phyloP scores from a whole-genome alignment of 1,140 invertebrate genomes.

The Ostrea edulis region DNA sequence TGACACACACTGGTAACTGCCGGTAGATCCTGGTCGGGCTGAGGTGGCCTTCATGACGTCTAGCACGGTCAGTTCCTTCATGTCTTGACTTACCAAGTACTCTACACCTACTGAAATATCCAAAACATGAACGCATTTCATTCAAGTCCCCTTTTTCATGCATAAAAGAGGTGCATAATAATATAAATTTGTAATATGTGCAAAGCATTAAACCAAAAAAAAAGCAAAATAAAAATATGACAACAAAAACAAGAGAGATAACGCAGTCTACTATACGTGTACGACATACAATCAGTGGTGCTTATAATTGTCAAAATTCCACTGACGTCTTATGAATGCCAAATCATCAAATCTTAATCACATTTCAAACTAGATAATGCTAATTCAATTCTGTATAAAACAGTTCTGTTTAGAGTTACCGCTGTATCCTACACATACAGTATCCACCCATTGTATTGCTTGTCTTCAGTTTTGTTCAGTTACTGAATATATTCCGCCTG shows the following conservation, averaged over 20 bases:
- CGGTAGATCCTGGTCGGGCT: not conserved
- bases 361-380: too few species aligned
- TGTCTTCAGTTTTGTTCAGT: too few species aligned
- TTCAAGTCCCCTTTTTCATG: constrained; percentile 23
- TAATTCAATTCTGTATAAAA: too few species aligned
- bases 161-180: constrained; percentile 27
- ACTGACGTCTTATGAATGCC: too few species aligned
- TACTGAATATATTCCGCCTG: too few species aligned
- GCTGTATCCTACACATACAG: too few species aligned
- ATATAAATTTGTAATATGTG: not conserved
- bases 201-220: not conserved
- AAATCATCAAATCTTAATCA: too few species aligned
- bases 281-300: too few species aligned
- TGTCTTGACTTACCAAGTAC: constrained; percentile 10
- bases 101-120: constrained; percentile 35
- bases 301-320: too few species aligned
- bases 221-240: not conserved
- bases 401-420: too few species aligned
- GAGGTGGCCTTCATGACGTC: not conserved
- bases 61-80: not conserved
- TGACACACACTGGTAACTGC: constrained; percentile 23
- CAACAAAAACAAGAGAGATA: too few species aligned
- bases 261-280: not conserved
- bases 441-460: too few species aligned
- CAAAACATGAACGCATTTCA: constrained; percentile 28